These are phyloP conservation scores for Apus apus DNA, from an alignment of 2,113 vertebrate species.

Conservation along the genomic window DNA sequence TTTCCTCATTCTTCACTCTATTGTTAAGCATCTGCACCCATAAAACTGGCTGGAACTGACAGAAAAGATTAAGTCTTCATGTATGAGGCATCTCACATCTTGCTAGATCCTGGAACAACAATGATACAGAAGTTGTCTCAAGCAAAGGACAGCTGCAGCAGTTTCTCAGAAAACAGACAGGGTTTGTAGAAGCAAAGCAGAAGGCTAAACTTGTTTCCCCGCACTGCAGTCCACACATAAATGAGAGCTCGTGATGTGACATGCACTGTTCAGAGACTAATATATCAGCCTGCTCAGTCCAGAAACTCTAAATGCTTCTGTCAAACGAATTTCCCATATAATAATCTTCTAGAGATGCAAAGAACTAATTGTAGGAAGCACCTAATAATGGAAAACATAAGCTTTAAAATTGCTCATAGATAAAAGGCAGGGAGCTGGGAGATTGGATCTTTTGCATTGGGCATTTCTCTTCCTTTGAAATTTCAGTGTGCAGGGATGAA, in stretches of 20 bases:
- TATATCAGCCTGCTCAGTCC: not conserved
- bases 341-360: not conserved
- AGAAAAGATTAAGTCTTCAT: not conserved
- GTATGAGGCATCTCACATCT: not conserved
- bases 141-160: not conserved
- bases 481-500: conserved; percentile 37
- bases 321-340: conserved; percentile 14
- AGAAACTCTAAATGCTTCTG: conserved; percentile 8
- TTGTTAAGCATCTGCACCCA: not conserved
- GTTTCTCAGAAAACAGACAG: not conserved
- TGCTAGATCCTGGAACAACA: not conserved
- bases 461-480: conserved; percentile 14
- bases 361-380: conserved; percentile 23
- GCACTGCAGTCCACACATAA: not conserved
- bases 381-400: conserved; percentile 20
- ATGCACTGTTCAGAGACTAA: not conserved
- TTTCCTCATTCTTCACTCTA: not conserved
- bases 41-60: not conserved
- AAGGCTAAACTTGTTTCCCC: not conserved
- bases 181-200: not conserved
- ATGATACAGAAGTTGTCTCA: not conserved
- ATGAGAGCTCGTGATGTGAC: not conserved
- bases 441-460: not conserved
- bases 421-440: not conserved
- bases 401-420: not conserved